Evolutionary conservation across 2,113 vertebrate species (phyloP).

Genomic region (Tyrannus savana): DNA sequence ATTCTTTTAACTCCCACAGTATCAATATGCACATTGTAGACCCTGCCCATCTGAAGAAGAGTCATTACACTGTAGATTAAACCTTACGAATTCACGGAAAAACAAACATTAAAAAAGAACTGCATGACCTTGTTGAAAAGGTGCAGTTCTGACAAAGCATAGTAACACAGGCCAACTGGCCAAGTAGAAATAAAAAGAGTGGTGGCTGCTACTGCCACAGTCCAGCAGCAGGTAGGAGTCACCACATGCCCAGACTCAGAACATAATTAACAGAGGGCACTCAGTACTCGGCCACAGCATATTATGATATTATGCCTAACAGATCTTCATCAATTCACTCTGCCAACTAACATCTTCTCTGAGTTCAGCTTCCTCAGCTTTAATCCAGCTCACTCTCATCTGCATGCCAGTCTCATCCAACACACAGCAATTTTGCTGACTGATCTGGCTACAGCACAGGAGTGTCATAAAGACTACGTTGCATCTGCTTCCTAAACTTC

Average conservation of each 20-base stretch:
- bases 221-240: neutral
- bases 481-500: neutral
- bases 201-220: neutral
- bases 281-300: neutral
- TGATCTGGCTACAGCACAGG: neutral
- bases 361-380: neutral
- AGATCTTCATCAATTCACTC: neutral
- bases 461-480: neutral
- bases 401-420: neutral
- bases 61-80: neutral
- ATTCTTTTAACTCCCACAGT: neutral
- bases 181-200: neutral
- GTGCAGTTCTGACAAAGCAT: neutral
- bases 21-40: neutral
- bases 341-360: accelerated
- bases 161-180: neutral
- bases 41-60: neutral
- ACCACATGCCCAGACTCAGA: neutral
- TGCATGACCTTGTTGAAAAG: neutral
- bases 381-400: neutral
- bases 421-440: neutral
- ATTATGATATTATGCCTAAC: neutral
- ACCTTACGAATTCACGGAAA: neutral
- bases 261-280: neutral
- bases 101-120: neutral